Base-by-base conservation (phyloP, 2,113 vertebrate species). In the Trogon melanurus region DNA sequence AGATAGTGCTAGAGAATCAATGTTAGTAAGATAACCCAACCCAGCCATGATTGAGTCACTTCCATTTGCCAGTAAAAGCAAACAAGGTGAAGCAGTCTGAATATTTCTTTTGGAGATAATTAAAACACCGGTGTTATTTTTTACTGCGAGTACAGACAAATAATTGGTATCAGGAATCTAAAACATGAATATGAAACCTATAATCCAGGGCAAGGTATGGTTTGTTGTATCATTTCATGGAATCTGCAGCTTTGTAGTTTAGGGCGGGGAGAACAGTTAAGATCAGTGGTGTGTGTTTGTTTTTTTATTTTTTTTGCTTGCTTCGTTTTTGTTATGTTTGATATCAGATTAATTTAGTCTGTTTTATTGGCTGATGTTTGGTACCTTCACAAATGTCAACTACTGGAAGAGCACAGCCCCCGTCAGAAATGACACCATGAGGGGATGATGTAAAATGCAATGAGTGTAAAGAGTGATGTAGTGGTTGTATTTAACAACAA, bases 151-250 rank as follows among this genome's bases (percentile, higher is more conserved):
- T 58, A 57, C 65, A 64, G 76, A 11, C 29, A 70, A 20, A 20
- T 84, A 91, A 80, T 66, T 79, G 73, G 45, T 75, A 51, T 69
- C 57, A 84, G 21, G 87, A 91, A 66, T 87, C 69, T 87, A 75
- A 66, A 93, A 70, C 17, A 57, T 34, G 23, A 76, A 32, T 50
- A 69, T 73, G 70, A 73, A 86, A 65, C 85, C 60, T 81, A 3
- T 56, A 79, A 82, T 79, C 32, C 53, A 53, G 41, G 20, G 13
- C 20, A 75, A 61, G 41, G 41, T 71, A 56, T 4, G 29, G 71
- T 90, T 87, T 87, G 47, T 79, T 71, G 32, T 64, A 22, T 90
- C 45, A 38, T 60, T 65, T 58, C 5, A 13, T 65, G 34, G 17
- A 72, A n/a, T 65, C 78, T 74, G 20, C 62, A 79, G 64, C 34